Evolutionary conservation across 2,888 invertebrate species (phyloP), one percentile per base, ranked within the genome.

Genomic region (Pyrochroa serraticornis): DNA sequence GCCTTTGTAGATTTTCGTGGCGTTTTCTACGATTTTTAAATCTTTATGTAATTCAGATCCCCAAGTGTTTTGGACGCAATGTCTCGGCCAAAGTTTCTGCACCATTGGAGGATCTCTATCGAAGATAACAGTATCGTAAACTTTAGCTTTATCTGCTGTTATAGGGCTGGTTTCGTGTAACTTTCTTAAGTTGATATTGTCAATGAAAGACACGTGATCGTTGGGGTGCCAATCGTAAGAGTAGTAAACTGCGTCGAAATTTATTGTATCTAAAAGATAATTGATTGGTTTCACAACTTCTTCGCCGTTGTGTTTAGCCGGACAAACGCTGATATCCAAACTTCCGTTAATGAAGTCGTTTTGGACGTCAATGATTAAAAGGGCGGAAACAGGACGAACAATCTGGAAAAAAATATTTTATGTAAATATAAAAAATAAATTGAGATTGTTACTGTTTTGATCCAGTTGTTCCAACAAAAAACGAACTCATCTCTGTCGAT

Each of bases 331-430:
- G 75, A 97, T 91, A 78, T 95, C 91, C 67, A 97, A 84, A 7
- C 93, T 91, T 41, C 97, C 97, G 47, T 90, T 87, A 74, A 98
- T 95, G 82, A 97, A 97, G 81, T 98, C 97, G 81, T 97, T 97
- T 82, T 97, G 97, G 34, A 97, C 96, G 79, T 97, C 97, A 64
- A 98, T 93, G 51, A 97, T 86, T 59, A 98, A 83, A 74, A 97
- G 87, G 12, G 92, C 95, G 75, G 88, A 90, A 63, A 90, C 87
- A 7, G 94, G 94, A 54, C 90, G 86, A 61, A 91, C 87, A 75
- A 91, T 89, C 60, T 60, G 35, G 10, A 52, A 53, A 55, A 22
- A 37, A 44, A 14, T 34, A 35, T 8, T 9, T 14, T 14, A 9
- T 3, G 12, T 8, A n/a, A 12, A 37, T 7, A 13, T 35, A 7